Conservation (phyloP, 2,888 invertebrate genomes). For the Lithodes maja region DNA sequence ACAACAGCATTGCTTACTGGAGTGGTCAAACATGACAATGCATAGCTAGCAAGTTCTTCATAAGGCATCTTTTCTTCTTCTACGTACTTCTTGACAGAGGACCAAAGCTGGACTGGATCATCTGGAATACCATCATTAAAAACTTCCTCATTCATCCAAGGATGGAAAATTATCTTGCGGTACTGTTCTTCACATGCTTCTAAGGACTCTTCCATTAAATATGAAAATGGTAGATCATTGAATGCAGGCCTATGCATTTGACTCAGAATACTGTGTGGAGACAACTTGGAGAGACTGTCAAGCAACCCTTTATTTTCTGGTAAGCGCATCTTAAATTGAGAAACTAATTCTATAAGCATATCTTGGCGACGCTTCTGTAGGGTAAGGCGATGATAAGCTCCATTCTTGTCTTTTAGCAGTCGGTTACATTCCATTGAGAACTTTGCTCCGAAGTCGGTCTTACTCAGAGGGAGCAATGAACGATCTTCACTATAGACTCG, state of each 20-base stretch:
- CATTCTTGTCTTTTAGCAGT: background rate
- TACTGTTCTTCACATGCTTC: background rate
- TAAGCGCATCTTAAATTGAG: background rate
- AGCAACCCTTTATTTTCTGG: background rate
- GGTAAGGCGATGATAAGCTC: background rate
- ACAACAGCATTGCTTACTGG: slow-evolving; percentile 29
- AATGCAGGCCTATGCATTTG: background rate
- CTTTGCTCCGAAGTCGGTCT: slow-evolving; percentile 23
- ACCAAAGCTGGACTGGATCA: slow-evolving; percentile 10
- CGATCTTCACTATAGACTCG: background rate
- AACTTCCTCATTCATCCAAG: background rate
- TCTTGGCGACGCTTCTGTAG: background rate
- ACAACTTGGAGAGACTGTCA: slow-evolving; percentile 1
- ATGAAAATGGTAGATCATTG: background rate
- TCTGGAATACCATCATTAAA: background rate
- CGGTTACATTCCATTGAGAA: background rate
- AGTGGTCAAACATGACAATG: background rate
- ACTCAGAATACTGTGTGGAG: background rate
- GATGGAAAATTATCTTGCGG: background rate
- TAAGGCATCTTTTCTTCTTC: background rate
- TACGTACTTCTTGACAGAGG: background rate
- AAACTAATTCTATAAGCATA: background rate
- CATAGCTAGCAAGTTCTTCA: slow-evolving; percentile 12
- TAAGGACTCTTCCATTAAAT: background rate
- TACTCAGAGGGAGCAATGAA: background rate